phyloP scores from a whole-genome alignment of 2,113 vertebrate species.

The Strix uralensis region DNA sequence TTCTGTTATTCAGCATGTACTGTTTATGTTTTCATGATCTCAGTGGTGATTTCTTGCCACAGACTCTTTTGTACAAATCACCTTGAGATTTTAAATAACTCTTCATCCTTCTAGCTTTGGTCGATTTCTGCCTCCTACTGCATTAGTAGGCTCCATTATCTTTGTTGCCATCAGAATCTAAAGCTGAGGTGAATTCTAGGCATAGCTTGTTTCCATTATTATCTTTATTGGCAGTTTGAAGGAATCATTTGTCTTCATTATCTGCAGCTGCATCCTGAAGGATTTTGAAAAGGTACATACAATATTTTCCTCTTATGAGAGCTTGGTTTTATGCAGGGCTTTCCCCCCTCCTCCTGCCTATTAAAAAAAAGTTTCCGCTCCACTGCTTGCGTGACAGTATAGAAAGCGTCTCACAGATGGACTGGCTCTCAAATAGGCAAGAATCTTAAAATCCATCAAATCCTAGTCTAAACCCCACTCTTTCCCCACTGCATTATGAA shows the following conservation, averaged over 20 bases:
- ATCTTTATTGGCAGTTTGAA: conserved; percentile 1
- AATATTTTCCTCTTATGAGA: background rate
- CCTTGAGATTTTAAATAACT: background rate
- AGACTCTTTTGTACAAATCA: background rate
- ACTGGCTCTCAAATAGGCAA: background rate
- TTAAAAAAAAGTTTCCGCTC: background rate
- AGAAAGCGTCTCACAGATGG: background rate
- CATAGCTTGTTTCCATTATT: conserved; percentile 4
- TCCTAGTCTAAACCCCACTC: background rate
- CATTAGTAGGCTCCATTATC: background rate
- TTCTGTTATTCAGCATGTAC: background rate
- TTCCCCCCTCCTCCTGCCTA: background rate
- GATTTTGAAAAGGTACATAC: background rate
- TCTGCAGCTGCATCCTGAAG: conserved; percentile 29
- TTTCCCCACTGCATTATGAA: conserved; percentile 14
- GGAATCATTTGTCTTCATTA: conserved; percentile 40
- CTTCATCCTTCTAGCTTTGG: background rate
- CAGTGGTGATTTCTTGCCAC: background rate
- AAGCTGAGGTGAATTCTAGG: conserved; percentile 9
- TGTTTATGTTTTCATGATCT: background rate
- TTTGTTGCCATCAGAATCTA: background rate
- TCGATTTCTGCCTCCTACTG: background rate
- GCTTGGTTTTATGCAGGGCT: background rate
- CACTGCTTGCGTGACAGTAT: background rate
- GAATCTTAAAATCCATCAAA: background rate